Evolutionary conservation across 1,140 invertebrate species (phyloP).

Genomic region (Ceratitis capitata): DNA sequence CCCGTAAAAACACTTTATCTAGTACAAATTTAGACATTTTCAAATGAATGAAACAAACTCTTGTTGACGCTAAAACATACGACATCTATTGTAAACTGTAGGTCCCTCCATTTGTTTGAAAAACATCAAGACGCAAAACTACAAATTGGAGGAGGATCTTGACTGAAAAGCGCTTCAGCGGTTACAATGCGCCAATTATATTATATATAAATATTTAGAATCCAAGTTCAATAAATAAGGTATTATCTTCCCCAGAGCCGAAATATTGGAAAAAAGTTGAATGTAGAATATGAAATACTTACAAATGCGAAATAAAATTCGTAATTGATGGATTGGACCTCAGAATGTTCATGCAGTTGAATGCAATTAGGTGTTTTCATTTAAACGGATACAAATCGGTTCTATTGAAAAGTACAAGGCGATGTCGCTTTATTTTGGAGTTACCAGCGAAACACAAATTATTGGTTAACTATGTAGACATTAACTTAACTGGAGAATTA

Average conservation of each 20-base stretch:
- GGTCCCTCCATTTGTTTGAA: too few species aligned
- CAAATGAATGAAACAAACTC: too few species aligned
- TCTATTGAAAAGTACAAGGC: slow-evolving; percentile 60
- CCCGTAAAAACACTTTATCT: too few species aligned
- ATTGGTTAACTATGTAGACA: too few species aligned
- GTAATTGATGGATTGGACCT: slow-evolving; percentile 48
- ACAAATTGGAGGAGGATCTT: too few species aligned
- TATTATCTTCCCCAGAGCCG: slow-evolving; percentile 33
- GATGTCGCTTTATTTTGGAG: slow-evolving; percentile 42
- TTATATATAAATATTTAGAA: too few species aligned
- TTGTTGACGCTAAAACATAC: too few species aligned
- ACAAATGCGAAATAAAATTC: slow-evolving; percentile 53
- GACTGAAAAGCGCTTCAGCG: too few species aligned
- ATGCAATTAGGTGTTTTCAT: slow-evolving; percentile 59
- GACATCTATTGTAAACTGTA: too few species aligned
- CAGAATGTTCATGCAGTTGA: slow-evolving; percentile 48
- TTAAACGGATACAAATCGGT: slow-evolving; percentile 50
- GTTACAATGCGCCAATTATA: too few species aligned
- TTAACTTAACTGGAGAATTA: slow-evolving; percentile 27
- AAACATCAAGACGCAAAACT: too few species aligned
- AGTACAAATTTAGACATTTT: too few species aligned
- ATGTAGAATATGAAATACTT: slow-evolving; percentile 52
- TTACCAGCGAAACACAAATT: not conserved
- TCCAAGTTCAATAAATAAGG: slow-evolving; percentile 30
- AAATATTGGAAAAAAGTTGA: slow-evolving; percentile 53